Base-by-base conservation (phyloP, 2,797 vertebrate species). In the Gymnodraco acuticeps region DNA sequence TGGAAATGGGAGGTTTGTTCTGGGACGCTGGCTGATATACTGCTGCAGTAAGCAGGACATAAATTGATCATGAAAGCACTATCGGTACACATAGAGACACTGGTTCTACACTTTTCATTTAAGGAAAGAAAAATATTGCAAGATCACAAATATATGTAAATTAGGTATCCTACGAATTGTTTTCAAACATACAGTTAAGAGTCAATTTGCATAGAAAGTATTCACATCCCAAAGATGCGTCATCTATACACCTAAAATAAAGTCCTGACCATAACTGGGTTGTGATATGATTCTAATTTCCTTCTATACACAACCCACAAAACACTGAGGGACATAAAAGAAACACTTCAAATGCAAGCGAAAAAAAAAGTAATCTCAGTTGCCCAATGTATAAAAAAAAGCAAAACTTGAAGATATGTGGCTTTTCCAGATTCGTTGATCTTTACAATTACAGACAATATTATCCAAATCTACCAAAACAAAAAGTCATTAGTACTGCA, bases 1-100 rank as follows among this genome's bases (percentile, higher is more conserved):
- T 12, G 15, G 48, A 48, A 81, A 78, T 69, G 33, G 65, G 48
- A 62, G 20, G 61, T 68, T 48, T 15, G 52, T 55, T 73, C 64
- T 71, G 33, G 52, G 58, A 63, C 45, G 45, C 42, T 55, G 45
- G 63, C 55, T 73, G 51, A 64, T 70, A 77, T 60, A 16, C 19
- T 78, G 43, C 50, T 27, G 70, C 43, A 53, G 53, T 61, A 68
- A 75, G 56, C 3, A 56, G 27, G 23, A 12, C 78, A 69, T 42
- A 46, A 45, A 12, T 64, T 58, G 27, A 33, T 69, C 51, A 46
- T 54, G 42, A 64, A 75, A 55, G 48, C 5, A 16, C 11, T 43
- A 5, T 58, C 27, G 62, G 58, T 52, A 23, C 19, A 46, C 12
- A 76, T 17, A 23, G n/a, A 71, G n/a, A 31, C 0, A 10, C 33